Percentiles rank a stretch among this genome's conserved stretches.
phyloP scores from a whole-genome alignment of 1,140 invertebrate genomes.

The Theocolax elegans region DNA sequence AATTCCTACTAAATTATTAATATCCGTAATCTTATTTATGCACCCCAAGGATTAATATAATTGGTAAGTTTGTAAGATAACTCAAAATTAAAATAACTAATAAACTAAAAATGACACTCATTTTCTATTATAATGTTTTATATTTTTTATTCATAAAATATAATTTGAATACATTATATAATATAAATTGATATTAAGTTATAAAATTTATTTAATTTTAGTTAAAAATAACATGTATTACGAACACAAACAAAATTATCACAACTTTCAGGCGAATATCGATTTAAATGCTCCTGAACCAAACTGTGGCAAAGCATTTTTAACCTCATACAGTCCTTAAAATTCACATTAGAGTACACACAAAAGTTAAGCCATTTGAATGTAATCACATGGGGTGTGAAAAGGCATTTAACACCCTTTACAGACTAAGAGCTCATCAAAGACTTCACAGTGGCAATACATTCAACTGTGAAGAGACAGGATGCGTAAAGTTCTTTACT shows the following conservation, averaged over 20 bases:
- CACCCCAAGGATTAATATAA: conserved; percentile 47
- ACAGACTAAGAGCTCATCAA: conserved; percentile 92
- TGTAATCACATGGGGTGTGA: conserved; percentile 82
- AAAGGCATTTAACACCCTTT: conserved; percentile 94
- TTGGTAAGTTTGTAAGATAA: conserved; percentile 48
- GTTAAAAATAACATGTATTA: conserved; percentile 4
- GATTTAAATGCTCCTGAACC: conserved; percentile 90
- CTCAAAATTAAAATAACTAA: background rate
- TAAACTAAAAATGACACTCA: too few relatives aligned
- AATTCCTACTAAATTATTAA: conserved; percentile 24
- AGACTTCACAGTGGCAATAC: conserved; percentile 93
- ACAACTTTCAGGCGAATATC: conserved; percentile 85
- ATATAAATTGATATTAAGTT: too few relatives aligned
- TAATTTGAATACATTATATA: too few relatives aligned
- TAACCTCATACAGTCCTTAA: conserved; percentile 95
- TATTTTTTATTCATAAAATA: too few relatives aligned
- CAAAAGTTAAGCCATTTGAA: conserved; percentile 92
- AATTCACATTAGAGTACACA: conserved; percentile 94
- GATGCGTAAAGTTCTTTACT: conserved; percentile 92
- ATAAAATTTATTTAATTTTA: too few relatives aligned
- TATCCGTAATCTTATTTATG: conserved; percentile 43
- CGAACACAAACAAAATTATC: conserved; percentile 23
- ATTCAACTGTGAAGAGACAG: conserved; percentile 89
- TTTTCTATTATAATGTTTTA: too few relatives aligned
- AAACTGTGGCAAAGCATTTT: conserved; percentile 91